Base-by-base conservation (phyloP, 2,888 invertebrate genomes). In the Aquatica leii region DNA sequence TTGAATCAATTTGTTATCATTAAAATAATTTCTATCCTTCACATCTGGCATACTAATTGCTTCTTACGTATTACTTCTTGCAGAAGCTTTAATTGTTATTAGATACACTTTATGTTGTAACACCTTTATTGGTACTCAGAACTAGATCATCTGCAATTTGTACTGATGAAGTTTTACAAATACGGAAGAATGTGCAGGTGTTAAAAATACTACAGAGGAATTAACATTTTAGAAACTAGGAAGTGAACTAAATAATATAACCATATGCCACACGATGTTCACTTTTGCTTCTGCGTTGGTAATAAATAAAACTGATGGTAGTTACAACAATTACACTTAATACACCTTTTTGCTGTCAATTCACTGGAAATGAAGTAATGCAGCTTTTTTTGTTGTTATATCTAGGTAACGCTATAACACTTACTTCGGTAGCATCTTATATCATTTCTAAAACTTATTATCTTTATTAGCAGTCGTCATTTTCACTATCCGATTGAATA, bases 111-210 rank as follows among this genome's bases (percentile, higher is more conserved):
- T 37, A 62, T 58, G 62, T 62, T 53, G 58, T 41, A 59, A 63
- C 59, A 59, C 63, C 62, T 55, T 63, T 63, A 63, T 59, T 55
- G 63, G 55, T 63, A 63, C 59, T 43, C 14, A 63, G 63, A 63
- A 63, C 59, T 59, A 63, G 58, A 63, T 59, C 63, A 63, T 63
- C 62, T 59, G 63, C 59, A 63, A 59, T 63, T 63, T 63, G 63
- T 59, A 59, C 63, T 59, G 50, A 35, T 54, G 49, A 51, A 58
- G 34, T 24, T 21, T 21, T 63, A 63, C 62, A 57, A 62, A 63
- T 59, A 63, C 49, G 63, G 63, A 17, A 59, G 46, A 53, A 37
- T 40, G 37, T 51, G 49, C 59, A 63, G 55, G 63, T 63, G 63
- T 59, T 63, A 59, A 63, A 59, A 63, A 54, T 58, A 49, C 58